Evolutionary conservation across 2,113 vertebrate species (phyloP), one percentile per base, ranked within the genome.

Genomic region (Tetraodon nigroviridis): DNA sequence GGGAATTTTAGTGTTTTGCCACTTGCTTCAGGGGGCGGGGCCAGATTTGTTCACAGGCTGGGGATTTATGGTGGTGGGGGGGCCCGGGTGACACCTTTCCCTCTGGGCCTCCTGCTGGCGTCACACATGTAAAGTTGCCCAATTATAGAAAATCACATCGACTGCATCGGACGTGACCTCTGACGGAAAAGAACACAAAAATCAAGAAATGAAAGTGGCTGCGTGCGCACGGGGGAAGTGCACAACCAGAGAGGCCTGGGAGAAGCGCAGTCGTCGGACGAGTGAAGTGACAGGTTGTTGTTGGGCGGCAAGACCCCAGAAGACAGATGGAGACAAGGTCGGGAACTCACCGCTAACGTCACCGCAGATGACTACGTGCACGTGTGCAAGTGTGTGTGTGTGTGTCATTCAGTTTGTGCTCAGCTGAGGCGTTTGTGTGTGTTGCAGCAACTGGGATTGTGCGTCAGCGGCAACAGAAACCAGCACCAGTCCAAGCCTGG

Each of bases 231-330:
- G 12, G 56, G 29, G n/a, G 21, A 16, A 17, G 51, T 12, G 0
- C 11, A n/a, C 14, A n/a, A 46, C 32, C 2, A 15, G 57, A 19
- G 58, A 54, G 1, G 20, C 22, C 1, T 27, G 24, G 12, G 49
- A 54, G 22, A 18, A 62, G 76, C 71, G 55, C 32, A 55, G 61
- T 4, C 44, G 71, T 59, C 50, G 8, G 46, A 70, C 32, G 32
- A 59, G 57, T 61, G 59, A 80, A 75, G 79, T 80, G 84, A 86
- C 75, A 69, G 70, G 67, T 75, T 75, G 84, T 78, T 82, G 76
- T 79, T 68, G 44, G 58, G 58, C 61, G 54, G 68, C 22, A 15
- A 64, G 74, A 75, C 67, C 72, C 57, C 63, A 53, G 74, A 69
- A 76, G 75, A 86, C 55, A 46, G 70, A 83, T 75, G 59, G 69